Base-by-base conservation (phyloP, 2,113 vertebrate genomes). In the Mandrillus leucophaeus region DNA sequence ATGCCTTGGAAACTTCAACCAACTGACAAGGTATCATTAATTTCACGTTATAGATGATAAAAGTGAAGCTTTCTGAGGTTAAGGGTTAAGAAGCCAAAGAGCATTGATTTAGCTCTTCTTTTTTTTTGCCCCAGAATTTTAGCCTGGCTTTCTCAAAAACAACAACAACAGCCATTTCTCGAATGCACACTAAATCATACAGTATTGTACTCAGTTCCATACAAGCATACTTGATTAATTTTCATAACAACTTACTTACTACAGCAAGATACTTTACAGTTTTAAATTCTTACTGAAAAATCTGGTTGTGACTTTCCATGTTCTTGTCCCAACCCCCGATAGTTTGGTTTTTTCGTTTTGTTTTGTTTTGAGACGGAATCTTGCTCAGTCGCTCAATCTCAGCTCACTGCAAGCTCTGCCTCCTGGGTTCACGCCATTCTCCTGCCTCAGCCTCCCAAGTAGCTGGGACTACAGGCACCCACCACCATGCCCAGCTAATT, bases 401-500 rank as follows among this genome's bases (percentile, higher is more conserved):
- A 0, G 13, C 48, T 50, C 48, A 50, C 48, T 50, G 48, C 48
- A 50, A 50, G 48, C 48, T 50, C 48, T 1, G 48, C 48, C 48
- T 50, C 48, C 48, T 50, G 48, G 13, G 48, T 50, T 50, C 48
- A 50, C 0, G 48, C 48, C 48, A 50, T 50, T 50, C 48, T 50
- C 48, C 48, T 50, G 48, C 48, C 48, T 14, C 48, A 50, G 48
- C 48, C 48, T 50, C 48, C 48, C 48, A 50, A 50, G 48, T 50
- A 50, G 48, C 48, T 50, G 3, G 48, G 13, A 50, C 48, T 50
- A 50, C 13, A 50, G 13, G 48, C 48, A 14, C 48, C 48, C 48
- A 0, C 3, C 48, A 50, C 48, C 48, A 14, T 4, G 48, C 13
- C 48, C 13, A 14, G 0, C 13, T 50, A 50, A 1, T 14, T 50